These are phyloP conservation scores for Scaptomyza pallida DNA, from an alignment of 1,140 invertebrate genomes.

Conservation along the genomic window DNA sequence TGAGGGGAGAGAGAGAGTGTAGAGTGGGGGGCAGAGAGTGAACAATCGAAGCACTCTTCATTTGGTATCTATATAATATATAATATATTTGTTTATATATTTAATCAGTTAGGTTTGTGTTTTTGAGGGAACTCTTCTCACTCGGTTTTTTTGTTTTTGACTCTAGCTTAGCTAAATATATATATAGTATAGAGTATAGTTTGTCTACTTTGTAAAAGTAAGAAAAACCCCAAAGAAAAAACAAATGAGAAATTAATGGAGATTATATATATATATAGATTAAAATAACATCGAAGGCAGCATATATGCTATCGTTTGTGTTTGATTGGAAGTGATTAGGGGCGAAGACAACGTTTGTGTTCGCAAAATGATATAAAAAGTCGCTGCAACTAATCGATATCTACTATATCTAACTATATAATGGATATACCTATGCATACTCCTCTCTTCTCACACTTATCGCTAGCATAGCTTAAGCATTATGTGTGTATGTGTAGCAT, in stretches of 20 bases:
- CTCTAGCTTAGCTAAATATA: constrained; percentile 1
- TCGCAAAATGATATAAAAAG: constrained; percentile 16
- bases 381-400: constrained; percentile 37
- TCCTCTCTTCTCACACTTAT: constrained; percentile 58
- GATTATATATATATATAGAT: background rate
- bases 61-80: constrained; percentile 16
- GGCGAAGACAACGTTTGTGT: constrained; percentile 40
- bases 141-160: background rate
- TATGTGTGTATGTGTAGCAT: too few relatives aligned
- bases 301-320: constrained; percentile 20
- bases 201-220: background rate
- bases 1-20: too few relatives aligned
- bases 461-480: constrained; percentile 8
- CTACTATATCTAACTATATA: constrained; percentile 30
- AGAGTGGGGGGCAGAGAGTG: too few relatives aligned
- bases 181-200: background rate
- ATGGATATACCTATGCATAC: constrained; percentile 42
- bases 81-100: background rate
- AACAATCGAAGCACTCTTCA: too few relatives aligned
- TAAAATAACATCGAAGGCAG: background rate
- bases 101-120: background rate
- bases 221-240: too few relatives aligned
- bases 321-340: constrained; percentile 39
- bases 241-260: constrained; percentile 1
- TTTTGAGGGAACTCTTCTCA: constrained; percentile 10